Evolutionary conservation across 2,113 vertebrate genomes (phyloP).

Genomic region (Xenopus laevis): DNA sequence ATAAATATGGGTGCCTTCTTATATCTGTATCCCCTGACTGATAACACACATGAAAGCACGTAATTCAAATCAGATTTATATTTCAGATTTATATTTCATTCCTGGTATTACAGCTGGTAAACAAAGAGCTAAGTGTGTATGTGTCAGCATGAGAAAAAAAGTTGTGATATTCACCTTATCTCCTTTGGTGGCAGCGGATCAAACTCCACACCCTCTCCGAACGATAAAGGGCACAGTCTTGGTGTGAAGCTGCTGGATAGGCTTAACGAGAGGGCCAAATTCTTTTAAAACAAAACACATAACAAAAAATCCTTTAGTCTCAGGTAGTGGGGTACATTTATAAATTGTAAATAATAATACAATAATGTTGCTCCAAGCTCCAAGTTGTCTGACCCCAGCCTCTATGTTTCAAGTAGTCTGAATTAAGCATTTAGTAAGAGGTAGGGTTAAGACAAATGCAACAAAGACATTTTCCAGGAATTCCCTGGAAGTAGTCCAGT

Average conservation of each 20-base stretch:
- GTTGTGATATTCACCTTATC: conserved; percentile 75
- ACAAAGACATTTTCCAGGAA: neutral
- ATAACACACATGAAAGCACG: no score
- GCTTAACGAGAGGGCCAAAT: conserved; percentile 43
- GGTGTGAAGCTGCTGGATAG: conserved; percentile 55
- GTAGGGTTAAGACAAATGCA: neutral
- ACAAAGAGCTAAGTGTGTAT: neutral
- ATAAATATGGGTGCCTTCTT: no score
- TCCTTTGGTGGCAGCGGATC: conserved; percentile 83
- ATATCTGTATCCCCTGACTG: no score
- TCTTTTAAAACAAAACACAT: conserved; percentile 49
- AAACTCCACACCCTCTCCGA: conserved; percentile 87
- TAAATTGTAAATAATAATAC: no score
- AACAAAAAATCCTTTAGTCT: neutral
- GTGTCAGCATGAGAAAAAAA: neutral
- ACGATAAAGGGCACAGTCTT: conserved; percentile 79
- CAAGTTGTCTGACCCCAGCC: no score
- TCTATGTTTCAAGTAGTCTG: no score
- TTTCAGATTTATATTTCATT: neutral
- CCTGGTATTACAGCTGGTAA: neutral
- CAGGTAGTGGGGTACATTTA: neutral
- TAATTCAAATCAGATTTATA: no score
- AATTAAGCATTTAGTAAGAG: neutral
- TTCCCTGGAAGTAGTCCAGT: neutral
- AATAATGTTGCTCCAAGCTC: no score